Evolutionary conservation across 2,888 invertebrate genomes (phyloP).

Genomic region (Pycnomerus fuliginosus): DNA sequence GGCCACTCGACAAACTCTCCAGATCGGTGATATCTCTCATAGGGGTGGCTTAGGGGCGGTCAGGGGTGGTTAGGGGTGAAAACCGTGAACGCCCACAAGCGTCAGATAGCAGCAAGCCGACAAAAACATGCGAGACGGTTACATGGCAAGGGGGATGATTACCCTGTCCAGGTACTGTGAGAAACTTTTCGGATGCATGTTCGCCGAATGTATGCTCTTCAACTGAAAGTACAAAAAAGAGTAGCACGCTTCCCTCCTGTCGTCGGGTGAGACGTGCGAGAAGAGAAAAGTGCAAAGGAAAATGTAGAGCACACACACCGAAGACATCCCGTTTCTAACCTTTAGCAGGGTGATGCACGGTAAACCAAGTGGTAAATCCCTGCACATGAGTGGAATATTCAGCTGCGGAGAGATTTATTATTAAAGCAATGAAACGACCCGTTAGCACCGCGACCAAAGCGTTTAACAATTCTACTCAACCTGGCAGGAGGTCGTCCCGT

Average conservation of each 20-base stretch:
- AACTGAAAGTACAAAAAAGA: constrained; percentile 42
- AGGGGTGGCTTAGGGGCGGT: too few relatives aligned
- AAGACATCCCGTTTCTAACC: constrained; percentile 48
- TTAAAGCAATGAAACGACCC: background rate
- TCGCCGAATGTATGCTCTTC: constrained; percentile 47
- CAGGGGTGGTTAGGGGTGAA: too few relatives aligned
- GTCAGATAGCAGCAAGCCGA: too few relatives aligned
- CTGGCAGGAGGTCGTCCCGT: constrained; percentile 1
- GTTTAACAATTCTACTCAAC: constrained; percentile 2
- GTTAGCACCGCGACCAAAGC: constrained; percentile 1
- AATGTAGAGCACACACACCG: constrained; percentile 15
- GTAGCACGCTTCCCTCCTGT: constrained; percentile 8
- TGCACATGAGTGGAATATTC: constrained; percentile 51
- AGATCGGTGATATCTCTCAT: too few relatives aligned
- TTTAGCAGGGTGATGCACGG: constrained; percentile 56
- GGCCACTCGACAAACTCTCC: too few relatives aligned
- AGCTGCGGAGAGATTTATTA: constrained; percentile 38
- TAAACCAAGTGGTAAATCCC: constrained; percentile 59
- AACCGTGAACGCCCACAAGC: too few relatives aligned
- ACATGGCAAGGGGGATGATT: constrained; percentile 40
- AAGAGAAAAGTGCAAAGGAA: constrained; percentile 2
- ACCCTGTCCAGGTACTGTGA: constrained; percentile 54
- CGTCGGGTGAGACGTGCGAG: constrained; percentile 5
- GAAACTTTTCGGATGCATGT: constrained; percentile 51
- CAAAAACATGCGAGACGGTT: too few relatives aligned